Percentiles rank a stretch among this genome's conserved stretches.
These are phyloP conservation scores for Cyclina sinensis DNA, from an alignment of 1,140 invertebrate genomes.

Conservation along the genomic window DNA sequence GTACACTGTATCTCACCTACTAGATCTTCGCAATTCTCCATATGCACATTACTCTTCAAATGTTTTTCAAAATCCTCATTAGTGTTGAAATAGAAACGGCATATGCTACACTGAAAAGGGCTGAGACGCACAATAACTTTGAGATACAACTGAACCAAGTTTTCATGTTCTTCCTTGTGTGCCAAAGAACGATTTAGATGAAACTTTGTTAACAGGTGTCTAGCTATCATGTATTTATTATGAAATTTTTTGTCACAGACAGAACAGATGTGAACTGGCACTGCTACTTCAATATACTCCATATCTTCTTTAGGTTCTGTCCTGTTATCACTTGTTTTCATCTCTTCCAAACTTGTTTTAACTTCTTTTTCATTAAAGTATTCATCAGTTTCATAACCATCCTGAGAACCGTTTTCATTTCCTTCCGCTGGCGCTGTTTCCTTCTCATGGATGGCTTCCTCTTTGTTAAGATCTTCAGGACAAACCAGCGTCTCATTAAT, in stretches of 20 bases:
- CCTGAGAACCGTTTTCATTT: constrained; percentile 10
- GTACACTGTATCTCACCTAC: constrained; percentile 91
- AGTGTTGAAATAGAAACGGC: constrained; percentile 94
- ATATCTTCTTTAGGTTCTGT: constrained; percentile 29
- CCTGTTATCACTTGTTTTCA: neutral
- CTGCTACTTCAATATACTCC: constrained; percentile 29
- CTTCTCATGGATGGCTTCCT: neutral
- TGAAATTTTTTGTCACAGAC: constrained; percentile 83
- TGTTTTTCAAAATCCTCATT: constrained; percentile 91
- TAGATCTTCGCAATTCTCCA: constrained; percentile 86
- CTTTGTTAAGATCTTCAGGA: constrained; percentile 15
- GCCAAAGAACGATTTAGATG: constrained; percentile 80
- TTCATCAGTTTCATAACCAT: constrained; percentile 54
- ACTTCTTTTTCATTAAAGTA: constrained; percentile 25
- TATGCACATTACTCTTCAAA: constrained; percentile 91
- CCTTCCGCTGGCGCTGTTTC: neutral
- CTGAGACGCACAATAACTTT: constrained; percentile 92
- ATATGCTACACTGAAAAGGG: constrained; percentile 94
- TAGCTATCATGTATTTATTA: constrained; percentile 80
- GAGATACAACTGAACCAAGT: constrained; percentile 92
- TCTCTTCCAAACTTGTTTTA: constrained; percentile 15
- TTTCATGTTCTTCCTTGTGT: constrained; percentile 87
- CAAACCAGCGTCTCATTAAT: neutral
- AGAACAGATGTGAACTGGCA: constrained; percentile 80
- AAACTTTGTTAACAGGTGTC: constrained; percentile 81